These are phyloP conservation scores for Telenomus remus DNA, from an alignment of 1,140 invertebrate species.

Conservation along the genomic window DNA sequence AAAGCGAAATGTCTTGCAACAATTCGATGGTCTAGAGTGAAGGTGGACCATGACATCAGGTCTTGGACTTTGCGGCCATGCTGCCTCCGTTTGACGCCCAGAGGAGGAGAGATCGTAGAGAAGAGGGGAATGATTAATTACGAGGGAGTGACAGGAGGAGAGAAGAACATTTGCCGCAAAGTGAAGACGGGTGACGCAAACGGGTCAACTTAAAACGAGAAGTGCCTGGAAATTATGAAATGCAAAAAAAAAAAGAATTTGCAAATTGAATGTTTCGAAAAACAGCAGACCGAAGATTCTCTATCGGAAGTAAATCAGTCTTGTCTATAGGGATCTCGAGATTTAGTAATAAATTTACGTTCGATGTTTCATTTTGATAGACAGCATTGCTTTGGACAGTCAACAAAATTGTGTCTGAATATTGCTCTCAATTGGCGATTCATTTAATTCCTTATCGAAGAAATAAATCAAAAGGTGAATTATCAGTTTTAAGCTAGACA, in stretches of 20 bases:
- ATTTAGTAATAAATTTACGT: too few species aligned
- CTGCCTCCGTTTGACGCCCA: conserved; percentile 68
- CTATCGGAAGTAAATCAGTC: conserved; percentile 38
- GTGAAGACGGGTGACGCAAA: conserved; percentile 14
- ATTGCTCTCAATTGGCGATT: neutral
- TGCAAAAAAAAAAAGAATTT: conserved; percentile 21
- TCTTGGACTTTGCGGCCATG: conserved; percentile 65
- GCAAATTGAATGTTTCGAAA: neutral
- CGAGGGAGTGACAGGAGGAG: conserved; percentile 69
- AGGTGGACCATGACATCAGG: conserved; percentile 55
- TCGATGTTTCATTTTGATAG: neutral
- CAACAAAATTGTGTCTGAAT: neutral
- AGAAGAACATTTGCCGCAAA: conserved; percentile 5
- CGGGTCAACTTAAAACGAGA: conserved; percentile 43
- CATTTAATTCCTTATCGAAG: neutral
- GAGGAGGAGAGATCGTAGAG: conserved; percentile 62
- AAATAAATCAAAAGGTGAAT: conserved; percentile 3
- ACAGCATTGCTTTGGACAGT: too few species aligned
- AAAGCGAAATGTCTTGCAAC: conserved; percentile 23
- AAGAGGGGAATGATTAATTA: conserved; percentile 74
- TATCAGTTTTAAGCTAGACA: conserved; percentile 14
- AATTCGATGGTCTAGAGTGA: conserved; percentile 31
- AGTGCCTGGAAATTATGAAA: conserved; percentile 53
- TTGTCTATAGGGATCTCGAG: conserved; percentile 40
- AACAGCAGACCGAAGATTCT: conserved; percentile 4